Evolutionary conservation across 2,888 invertebrate genomes (phyloP).

Genomic region (Sacculina carcini): DNA sequence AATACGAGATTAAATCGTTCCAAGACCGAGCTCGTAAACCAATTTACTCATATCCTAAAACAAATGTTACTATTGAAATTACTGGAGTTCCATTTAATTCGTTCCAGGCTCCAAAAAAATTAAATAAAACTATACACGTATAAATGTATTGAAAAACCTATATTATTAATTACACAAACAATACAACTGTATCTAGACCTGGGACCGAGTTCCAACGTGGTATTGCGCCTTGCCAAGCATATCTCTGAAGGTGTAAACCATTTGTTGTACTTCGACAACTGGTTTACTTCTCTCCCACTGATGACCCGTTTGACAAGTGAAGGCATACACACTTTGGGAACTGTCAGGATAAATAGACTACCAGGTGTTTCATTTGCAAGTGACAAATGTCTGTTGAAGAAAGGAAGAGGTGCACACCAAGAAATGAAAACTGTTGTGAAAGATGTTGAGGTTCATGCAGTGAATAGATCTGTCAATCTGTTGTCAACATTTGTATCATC

Average conservation of each 20-base stretch:
- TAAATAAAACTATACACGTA: no score
- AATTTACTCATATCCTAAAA: no score
- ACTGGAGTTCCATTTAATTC: no score
- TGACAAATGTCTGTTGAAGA: conserved; percentile 3
- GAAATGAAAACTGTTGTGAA: neutral
- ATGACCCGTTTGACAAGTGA: conserved; percentile 6
- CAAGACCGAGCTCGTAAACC: no score
- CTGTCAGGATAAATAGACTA: conserved; percentile 5
- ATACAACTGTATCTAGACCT: no score
- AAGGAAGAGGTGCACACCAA: neutral
- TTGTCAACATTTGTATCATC: neutral
- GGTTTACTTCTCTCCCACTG: conserved; percentile 6
- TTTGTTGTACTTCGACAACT: conserved; percentile 8
- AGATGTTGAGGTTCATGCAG: neutral
- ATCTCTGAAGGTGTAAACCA: conserved; percentile 7
- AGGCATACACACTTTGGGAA: conserved; percentile 1
- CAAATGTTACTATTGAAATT: no score
- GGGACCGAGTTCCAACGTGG: neutral
- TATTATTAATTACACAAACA: no score
- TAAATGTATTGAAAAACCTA: no score
- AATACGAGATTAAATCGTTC: no score
- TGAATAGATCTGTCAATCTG: neutral
- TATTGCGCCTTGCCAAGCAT: neutral
- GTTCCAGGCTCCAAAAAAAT: no score
- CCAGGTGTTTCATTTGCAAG: conserved; percentile 3